Evolutionary conservation across 2,888 invertebrate species (phyloP), one percentile per base, ranked within the genome.

Genomic region (Dorcus parallelipipedus): DNA sequence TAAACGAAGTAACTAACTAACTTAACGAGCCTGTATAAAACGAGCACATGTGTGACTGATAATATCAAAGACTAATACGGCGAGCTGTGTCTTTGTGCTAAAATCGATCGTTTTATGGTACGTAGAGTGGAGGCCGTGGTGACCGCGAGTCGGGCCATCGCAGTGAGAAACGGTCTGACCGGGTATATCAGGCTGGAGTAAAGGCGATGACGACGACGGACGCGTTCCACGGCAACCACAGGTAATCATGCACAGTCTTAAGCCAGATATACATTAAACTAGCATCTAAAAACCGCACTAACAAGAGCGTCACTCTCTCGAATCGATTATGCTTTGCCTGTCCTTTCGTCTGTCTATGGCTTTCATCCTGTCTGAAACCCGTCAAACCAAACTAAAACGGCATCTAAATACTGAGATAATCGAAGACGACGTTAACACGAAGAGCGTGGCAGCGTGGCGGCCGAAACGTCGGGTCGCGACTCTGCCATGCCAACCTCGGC

Each of bases 311-410:
- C 58, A 64, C 69, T 65, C 59, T 65, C 66, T 67, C 65, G 64
- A 55, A 67, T 71, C 66, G 73, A 69, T 71, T 68, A 68, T 72
- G 75, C 75, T 76, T 76, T 72, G 71, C 73, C 72, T 74, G 68
- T 73, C 71, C 72, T 74, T 72, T 72, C 68, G 71, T 76, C 75
- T 74, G 65, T 64, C 76, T 76, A 71, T 73, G 71, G 75, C 77
- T 76, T 76, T 74, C 71, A 73, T 74, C 76, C 76, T 71, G 73
- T 76, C 73, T 76, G 68, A 73, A 72, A 75, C 75, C 75, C 70
- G 69, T 71, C 67, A 68, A 69, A 64, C 66, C 65, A 57, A 67
- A 64, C 61, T 70, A 67, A 68, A 66, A 68, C 65, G 65, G 70
- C 65, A 67, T 65, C 67, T 64, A 64, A 67, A 57, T 49, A 65